phyloP scores from a whole-genome alignment of 2,797 vertebrate species.

The Gallinago nigripennis region DNA sequence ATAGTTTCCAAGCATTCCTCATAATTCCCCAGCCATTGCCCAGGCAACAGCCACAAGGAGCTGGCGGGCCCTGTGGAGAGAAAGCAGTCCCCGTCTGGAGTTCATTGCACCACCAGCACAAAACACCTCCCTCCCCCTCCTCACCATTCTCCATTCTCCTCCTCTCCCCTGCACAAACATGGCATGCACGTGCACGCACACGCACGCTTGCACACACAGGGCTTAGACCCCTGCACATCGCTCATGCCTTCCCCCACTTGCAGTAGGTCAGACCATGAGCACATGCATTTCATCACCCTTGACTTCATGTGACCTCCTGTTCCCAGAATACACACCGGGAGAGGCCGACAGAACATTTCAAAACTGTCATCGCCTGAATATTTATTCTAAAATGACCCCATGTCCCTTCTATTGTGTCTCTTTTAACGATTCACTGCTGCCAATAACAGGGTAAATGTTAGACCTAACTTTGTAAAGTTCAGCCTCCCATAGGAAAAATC shows the following conservation, averaged over 20 bases:
- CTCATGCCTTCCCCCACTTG: not conserved
- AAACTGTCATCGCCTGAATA: not conserved
- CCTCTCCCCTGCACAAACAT: not conserved
- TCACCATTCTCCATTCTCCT: not conserved
- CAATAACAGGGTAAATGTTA: not conserved
- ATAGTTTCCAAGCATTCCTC: slow-evolving; percentile 78
- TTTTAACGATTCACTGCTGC: not conserved
- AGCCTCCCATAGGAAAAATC: not conserved
- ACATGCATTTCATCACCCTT: slow-evolving; percentile 17
- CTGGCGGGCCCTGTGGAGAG: slow-evolving; percentile 54
- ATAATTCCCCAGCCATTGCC: slow-evolving; percentile 79
- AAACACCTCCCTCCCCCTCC: not conserved
- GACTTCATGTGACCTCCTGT: not conserved
- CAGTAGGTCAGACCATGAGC: not conserved
- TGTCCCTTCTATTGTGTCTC: not conserved
- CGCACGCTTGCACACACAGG: not conserved
- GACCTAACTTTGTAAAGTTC: not conserved
- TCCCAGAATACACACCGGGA: not conserved
- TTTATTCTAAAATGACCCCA: slow-evolving; percentile 7
- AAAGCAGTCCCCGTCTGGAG: slow-evolving; percentile 71
- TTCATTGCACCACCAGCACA: slow-evolving; percentile 18
- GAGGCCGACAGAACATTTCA: not conserved
- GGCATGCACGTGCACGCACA: not conserved
- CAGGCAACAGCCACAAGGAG: slow-evolving; percentile 79
- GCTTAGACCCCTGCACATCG: not conserved